Evolutionary conservation across 2,797 vertebrate genomes (phyloP).

Genomic region (Brotogeris chrysoptera): DNA sequence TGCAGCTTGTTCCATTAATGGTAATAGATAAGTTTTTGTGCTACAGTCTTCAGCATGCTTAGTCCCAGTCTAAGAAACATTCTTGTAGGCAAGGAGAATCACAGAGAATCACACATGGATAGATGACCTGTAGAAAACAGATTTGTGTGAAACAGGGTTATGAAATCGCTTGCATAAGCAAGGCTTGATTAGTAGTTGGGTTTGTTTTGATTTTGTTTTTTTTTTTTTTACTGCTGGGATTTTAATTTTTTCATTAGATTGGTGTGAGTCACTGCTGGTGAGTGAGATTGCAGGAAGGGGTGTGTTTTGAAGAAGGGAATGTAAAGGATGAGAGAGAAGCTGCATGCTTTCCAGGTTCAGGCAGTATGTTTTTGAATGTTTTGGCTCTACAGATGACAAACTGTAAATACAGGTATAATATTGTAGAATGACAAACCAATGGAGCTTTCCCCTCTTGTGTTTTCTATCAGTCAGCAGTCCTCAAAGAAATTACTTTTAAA

Average conservation of each 20-base stretch:
- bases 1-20: not conserved
- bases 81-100: not conserved
- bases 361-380: not conserved
- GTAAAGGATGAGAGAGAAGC: not conserved
- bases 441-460: not conserved
- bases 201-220: not conserved
- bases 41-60: not conserved
- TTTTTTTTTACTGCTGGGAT: not conserved
- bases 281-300: slow-evolving; percentile 9
- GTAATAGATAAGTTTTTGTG: not conserved
- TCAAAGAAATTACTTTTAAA: not conserved
- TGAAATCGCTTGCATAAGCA: not conserved
- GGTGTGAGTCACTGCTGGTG: slow-evolving; percentile 26
- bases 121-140: not conserved
- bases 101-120: not conserved
- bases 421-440: not conserved
- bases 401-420: not conserved
- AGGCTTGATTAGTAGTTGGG: not conserved
- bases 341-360: not conserved
- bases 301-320: slow-evolving; percentile 19
- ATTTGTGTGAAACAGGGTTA: not conserved
- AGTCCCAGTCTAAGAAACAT: not conserved
- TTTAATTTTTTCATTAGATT: not conserved
- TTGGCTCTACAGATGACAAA: not conserved
- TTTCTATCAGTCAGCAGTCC: not conserved